Conservation (phyloP, 1,140 invertebrate genomes). For the Ostrea denselamellosa region DNA sequence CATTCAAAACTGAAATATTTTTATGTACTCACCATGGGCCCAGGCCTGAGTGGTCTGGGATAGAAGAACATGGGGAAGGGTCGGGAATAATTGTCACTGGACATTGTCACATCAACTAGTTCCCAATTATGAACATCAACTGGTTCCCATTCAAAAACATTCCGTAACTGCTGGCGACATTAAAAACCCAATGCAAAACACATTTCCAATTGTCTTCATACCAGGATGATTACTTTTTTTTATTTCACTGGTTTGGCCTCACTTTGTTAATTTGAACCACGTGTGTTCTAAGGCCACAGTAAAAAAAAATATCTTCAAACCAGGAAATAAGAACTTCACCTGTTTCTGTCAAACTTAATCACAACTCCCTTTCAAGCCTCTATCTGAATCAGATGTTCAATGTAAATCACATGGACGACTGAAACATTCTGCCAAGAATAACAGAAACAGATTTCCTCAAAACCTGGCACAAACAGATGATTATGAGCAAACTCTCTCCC, state of each 20-base stretch:
- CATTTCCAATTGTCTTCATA: not conserved
- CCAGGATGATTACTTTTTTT: not conserved
- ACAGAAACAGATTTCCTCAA: not conserved
- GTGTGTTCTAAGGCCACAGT: not conserved
- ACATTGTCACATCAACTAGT: not conserved
- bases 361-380: constrained; percentile 22
- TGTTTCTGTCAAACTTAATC: constrained; percentile 16
- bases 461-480: constrained; percentile 20
- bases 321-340: not conserved
- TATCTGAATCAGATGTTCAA: constrained; percentile 30
- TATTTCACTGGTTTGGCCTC: constrained; percentile 23
- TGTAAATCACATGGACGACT: not conserved
- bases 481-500: not conserved
- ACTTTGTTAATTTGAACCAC: not conserved
- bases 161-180: not conserved
- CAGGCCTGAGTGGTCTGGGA: constrained; percentile 50
- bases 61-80: constrained; percentile 57
- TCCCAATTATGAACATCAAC: not conserved
- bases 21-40: constrained; percentile 26
- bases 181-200: not conserved
- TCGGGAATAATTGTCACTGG: not conserved
- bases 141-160: not conserved
- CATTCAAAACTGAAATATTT: too few species aligned
- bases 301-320: not conserved
- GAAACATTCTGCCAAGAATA: not conserved